Evolutionary conservation across 2,888 invertebrate genomes (phyloP).

Genomic region (Dryomyza anilis): DNA sequence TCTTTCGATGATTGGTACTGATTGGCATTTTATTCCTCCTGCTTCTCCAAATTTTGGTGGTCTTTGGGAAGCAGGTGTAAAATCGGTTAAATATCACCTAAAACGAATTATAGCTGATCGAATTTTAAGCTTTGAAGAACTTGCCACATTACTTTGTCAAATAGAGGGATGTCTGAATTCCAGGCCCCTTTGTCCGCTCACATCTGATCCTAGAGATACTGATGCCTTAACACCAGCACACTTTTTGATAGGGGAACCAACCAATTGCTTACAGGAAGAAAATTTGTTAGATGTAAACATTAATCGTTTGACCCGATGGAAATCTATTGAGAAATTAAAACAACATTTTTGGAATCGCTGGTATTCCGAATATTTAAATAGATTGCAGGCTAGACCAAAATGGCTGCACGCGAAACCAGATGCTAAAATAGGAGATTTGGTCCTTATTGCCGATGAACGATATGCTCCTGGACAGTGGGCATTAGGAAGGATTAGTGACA

Average conservation of each 20-base stretch:
- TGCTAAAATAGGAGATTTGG: too few relatives aligned
- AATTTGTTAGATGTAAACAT: constrained; percentile 15
- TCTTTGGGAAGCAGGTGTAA: constrained; percentile 31
- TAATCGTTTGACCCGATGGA: constrained; percentile 21
- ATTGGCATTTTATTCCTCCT: constrained; percentile 30
- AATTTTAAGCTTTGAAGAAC: constrained; percentile 27
- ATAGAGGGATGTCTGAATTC: constrained; percentile 27
- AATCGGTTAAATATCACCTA: constrained; percentile 28
- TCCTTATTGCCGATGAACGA: too few relatives aligned
- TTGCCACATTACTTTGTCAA: constrained; percentile 17
- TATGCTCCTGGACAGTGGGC: too few relatives aligned
- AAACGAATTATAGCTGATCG: too few relatives aligned
- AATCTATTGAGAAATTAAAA: constrained; percentile 26
- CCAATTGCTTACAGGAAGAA: constrained; percentile 23
- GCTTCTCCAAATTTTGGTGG: constrained; percentile 33
- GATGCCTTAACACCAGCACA: constrained; percentile 20
- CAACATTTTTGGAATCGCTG: constrained; percentile 34
- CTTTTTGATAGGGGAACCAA: constrained; percentile 24
- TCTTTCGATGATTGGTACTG: constrained; percentile 3
- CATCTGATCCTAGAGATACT: constrained; percentile 15
- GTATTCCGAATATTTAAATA: constrained; percentile 27
- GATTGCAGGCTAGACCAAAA: constrained; percentile 26
- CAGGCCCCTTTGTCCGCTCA: constrained; percentile 18
- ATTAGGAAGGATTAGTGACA: too few relatives aligned
- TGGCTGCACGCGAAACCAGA: constrained; percentile 20